phyloP scores from a whole-genome alignment of 2,113 vertebrate genomes.

The Amphiprion ocellaris region DNA sequence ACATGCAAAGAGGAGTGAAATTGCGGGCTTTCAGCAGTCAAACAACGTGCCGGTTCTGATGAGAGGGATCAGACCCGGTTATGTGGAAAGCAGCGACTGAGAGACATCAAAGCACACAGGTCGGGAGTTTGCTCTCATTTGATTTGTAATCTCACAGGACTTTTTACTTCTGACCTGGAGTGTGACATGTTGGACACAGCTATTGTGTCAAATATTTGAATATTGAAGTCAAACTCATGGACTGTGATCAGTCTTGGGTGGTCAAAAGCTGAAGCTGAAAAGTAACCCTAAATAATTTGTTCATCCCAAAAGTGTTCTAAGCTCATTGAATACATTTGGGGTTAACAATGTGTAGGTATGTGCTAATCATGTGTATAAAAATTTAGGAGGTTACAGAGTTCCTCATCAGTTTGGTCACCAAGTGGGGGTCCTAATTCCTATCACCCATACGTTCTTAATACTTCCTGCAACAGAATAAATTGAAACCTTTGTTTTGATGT shows the following conservation, averaged over 20 bases:
- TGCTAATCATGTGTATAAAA: not conserved
- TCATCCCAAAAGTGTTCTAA: not conserved
- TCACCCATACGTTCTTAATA: too few relatives aligned
- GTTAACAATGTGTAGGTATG: not conserved
- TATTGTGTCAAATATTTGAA: slow-evolving; percentile 20
- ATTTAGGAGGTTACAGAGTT: too few relatives aligned
- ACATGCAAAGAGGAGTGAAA: slow-evolving; percentile 67
- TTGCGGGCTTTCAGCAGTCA: slow-evolving; percentile 65
- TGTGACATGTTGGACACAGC: slow-evolving; percentile 13
- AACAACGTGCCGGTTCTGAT: slow-evolving; percentile 53
- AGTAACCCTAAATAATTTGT: not conserved
- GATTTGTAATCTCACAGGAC: slow-evolving; percentile 27
- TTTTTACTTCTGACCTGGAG: slow-evolving; percentile 36
- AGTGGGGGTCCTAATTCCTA: too few relatives aligned
- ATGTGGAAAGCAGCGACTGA: slow-evolving; percentile 52
- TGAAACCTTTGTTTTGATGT: not conserved
- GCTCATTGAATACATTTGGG: not conserved
- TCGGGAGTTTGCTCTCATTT: not conserved
- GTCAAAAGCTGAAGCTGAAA: not conserved
- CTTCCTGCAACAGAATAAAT: too few relatives aligned
- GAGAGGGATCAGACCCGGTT: slow-evolving; percentile 61
- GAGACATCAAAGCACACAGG: slow-evolving; percentile 27
- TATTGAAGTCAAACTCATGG: slow-evolving; percentile 1
- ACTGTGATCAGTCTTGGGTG: not conserved
- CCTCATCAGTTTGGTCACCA: too few relatives aligned